Conservation (phyloP, 2,888 invertebrate species). For the Erebia epiphron region DNA sequence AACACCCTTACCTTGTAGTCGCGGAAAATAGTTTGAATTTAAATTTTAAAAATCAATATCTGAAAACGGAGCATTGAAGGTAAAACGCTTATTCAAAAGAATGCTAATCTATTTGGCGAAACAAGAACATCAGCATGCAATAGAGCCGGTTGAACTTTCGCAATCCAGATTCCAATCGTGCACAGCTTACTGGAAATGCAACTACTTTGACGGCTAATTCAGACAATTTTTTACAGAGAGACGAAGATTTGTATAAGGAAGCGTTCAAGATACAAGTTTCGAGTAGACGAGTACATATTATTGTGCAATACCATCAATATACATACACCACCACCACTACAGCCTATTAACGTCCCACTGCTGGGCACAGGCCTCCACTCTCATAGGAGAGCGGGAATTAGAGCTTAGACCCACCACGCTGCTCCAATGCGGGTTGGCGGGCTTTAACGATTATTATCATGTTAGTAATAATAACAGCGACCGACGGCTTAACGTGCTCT, state of each 20-base stretch:
- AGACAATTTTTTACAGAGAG: neutral
- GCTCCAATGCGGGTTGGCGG: no score
- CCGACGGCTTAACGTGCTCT: no score
- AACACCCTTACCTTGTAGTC: neutral
- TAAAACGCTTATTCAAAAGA: conserved; percentile 30
- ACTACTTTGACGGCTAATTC: conserved; percentile 29
- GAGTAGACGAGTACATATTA: neutral
- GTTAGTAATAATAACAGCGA: no score
- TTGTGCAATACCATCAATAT: neutral
- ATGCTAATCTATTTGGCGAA: conserved; percentile 40
- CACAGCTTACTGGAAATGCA: conserved; percentile 48
- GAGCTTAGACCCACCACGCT: no score
- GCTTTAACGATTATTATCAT: no score
- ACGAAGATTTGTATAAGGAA: neutral
- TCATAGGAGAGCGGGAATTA: no score
- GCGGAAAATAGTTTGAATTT: neutral
- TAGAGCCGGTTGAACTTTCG: conserved; percentile 67
- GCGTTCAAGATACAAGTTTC: neutral
- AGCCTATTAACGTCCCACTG: no score
- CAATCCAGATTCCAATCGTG: conserved; percentile 54
- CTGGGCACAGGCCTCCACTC: no score
- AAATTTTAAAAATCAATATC: neutral
- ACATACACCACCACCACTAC: no score
- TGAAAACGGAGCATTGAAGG: conserved; percentile 22
- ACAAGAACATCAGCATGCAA: conserved; percentile 65